Conservation (phyloP, 2,797 vertebrate species). For the Sciurus carolinensis region DNA sequence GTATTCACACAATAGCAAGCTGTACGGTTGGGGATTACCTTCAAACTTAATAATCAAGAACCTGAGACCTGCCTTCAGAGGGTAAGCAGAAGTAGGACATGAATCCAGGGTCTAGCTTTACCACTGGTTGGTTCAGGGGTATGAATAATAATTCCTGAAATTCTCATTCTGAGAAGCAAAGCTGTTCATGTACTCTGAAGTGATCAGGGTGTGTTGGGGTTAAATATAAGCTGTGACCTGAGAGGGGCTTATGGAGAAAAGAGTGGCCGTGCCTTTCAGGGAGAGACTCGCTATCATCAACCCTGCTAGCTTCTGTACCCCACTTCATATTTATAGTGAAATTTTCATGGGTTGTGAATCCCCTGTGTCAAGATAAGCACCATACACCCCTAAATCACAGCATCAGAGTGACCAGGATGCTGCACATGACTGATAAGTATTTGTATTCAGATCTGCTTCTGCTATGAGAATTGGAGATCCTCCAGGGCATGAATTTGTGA, state of each 20-base stretch:
- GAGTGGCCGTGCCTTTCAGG: neutral
- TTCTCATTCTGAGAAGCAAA: neutral
- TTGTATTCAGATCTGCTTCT: neutral
- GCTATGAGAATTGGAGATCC: too few species aligned
- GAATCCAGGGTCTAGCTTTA: too few species aligned
- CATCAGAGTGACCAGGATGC: neutral
- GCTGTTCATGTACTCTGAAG: neutral
- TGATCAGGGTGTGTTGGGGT: accelerated
- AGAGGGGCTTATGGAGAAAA: neutral
- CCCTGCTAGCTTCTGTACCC: neutral
- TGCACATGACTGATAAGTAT: neutral
- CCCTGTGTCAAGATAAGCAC: neutral
- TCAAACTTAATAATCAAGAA: neutral
- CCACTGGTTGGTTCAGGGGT: neutral
- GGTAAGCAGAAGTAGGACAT: neutral
- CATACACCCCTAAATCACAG: accelerated
- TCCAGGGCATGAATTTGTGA: neutral
- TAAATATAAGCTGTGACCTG: neutral
- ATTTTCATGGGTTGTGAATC: neutral
- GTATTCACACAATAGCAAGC: too few species aligned
- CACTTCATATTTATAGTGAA: neutral
- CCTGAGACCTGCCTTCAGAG: neutral
- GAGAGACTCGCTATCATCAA: neutral
- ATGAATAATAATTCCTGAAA: neutral
- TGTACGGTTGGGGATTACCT: neutral